A percentile compares a stretch with the other conserved stretches of the same genome.
Conservation (phyloP, 2,113 vertebrate species). For the Ailuropoda melanoleuca region DNA sequence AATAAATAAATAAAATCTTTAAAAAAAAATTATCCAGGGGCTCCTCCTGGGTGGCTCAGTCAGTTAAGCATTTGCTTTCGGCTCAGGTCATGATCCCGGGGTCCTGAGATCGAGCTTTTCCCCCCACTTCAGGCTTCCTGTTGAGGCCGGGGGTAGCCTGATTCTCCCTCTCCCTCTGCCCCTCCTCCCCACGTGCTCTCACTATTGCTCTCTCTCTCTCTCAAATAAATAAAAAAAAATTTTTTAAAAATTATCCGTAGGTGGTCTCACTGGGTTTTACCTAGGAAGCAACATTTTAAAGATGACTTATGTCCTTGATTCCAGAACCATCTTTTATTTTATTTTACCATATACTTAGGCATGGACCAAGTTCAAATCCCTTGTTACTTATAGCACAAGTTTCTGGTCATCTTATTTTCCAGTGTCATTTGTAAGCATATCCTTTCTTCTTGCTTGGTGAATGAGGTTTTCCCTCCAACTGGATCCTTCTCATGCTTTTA, state of each 20-base stretch:
- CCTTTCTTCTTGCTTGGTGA: conserved; percentile 30
- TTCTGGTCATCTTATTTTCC: conserved; percentile 34
- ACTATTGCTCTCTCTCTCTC: background rate
- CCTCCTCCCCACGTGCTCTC: background rate
- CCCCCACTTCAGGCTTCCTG: background rate
- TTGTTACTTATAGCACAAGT: background rate
- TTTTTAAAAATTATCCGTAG: background rate
- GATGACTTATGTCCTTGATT: background rate
- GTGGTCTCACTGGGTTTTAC: background rate
- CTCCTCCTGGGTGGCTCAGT: background rate
- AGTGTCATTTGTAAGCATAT: conserved; percentile 12
- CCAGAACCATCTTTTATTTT: background rate
- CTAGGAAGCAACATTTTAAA: background rate
- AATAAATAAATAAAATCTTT: background rate
- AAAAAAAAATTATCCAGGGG: background rate
- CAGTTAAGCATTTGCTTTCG: background rate
- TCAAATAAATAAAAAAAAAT: background rate
- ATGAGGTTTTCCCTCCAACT: background rate
- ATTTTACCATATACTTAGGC: background rate
- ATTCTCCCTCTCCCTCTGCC: background rate
- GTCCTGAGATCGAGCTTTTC: background rate
- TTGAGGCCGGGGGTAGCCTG: background rate
- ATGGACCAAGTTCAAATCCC: background rate
- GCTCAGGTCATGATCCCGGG: background rate
- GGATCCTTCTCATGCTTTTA: conserved; percentile 33